Conservation (phyloP, 53 echinoderm and acorn worm genomes). For the Crossaster papposus region DNA sequence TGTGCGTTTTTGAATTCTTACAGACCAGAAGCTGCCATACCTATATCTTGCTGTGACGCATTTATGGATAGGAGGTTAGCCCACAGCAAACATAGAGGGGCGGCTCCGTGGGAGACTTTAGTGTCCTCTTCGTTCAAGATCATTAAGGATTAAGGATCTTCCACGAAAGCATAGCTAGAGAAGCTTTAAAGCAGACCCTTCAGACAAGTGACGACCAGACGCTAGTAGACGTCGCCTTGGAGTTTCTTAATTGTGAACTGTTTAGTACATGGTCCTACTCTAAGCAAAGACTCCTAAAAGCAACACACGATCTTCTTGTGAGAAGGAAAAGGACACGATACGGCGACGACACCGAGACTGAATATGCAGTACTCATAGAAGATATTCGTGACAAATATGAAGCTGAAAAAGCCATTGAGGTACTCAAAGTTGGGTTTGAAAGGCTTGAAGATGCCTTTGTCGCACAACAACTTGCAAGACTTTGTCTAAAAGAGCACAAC, state of each 20-base stretch:
- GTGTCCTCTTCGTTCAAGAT: conserved; percentile 43
- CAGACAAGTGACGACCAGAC: conserved; percentile 32
- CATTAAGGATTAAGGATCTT: conserved; percentile 61
- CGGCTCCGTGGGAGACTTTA: conserved; percentile 59
- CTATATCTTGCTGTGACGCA: conserved; percentile 78
- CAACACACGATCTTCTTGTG: conserved; percentile 64
- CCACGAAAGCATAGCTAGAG: conserved; percentile 63
- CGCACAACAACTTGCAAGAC: conserved; percentile 55
- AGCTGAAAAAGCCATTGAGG: conserved; percentile 15
- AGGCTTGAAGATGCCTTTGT: conserved; percentile 44
- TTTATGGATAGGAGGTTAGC: conserved; percentile 49
- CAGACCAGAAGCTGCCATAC: conserved; percentile 65
- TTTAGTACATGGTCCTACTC: conserved; percentile 46
- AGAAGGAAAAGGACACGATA: conserved; percentile 51
- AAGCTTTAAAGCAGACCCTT: conserved; percentile 53
- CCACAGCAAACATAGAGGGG: not conserved
- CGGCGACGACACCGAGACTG: conserved; percentile 61
- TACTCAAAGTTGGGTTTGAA: conserved; percentile 42
- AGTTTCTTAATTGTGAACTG: conserved; percentile 59
- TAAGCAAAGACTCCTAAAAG: not conserved
- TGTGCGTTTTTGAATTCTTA: conserved; percentile 71
- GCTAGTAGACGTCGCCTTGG: conserved; percentile 47
- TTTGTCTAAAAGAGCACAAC: conserved; percentile 9
- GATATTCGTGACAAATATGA: conserved; percentile 11
- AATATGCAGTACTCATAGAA: conserved; percentile 75